Percentiles rank a stretch among this genome's conserved stretches.
These are phyloP conservation scores for Dryococelus australis DNA, from an alignment of 2,888 invertebrate genomes.

Conservation along the genomic window DNA sequence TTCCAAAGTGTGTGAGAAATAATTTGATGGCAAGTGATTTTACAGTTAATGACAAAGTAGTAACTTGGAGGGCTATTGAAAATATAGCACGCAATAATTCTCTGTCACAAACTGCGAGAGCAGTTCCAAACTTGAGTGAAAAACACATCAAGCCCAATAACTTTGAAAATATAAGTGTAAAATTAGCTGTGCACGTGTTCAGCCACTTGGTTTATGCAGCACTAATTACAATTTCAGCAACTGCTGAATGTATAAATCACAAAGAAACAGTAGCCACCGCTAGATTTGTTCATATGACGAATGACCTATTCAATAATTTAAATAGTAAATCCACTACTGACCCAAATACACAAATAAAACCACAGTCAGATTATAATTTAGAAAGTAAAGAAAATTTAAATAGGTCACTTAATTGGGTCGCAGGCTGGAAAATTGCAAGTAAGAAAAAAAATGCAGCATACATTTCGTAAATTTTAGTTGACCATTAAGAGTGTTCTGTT, in stretches of 20 bases:
- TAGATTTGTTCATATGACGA: slow-evolving; percentile 47
- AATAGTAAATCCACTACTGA: slow-evolving; percentile 44
- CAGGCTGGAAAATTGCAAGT: background rate
- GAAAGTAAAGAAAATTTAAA: background rate
- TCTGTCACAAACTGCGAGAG: slow-evolving; percentile 42
- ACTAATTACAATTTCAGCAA: background rate
- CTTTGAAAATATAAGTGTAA: slow-evolving; percentile 49
- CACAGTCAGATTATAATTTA: background rate
- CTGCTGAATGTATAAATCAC: background rate
- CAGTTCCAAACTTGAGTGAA: slow-evolving; percentile 48
- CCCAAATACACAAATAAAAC: slow-evolving; percentile 24
- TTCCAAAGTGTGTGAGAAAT: slow-evolving; percentile 48
- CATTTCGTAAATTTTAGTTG: slow-evolving; percentile 35
- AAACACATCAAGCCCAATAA: slow-evolving; percentile 47
- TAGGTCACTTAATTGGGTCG: background rate
- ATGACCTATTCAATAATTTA: slow-evolving; percentile 48
- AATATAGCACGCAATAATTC: slow-evolving; percentile 34
- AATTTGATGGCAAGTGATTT: slow-evolving; percentile 45
- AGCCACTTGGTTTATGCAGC: slow-evolving; percentile 47
- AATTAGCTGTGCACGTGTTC: slow-evolving; percentile 48
- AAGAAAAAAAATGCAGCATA: slow-evolving; percentile 11
- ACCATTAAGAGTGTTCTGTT: slow-evolving; percentile 47
- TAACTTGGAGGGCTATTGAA: slow-evolving; percentile 33
- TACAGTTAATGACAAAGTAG: slow-evolving; percentile 31
- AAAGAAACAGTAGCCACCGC: slow-evolving; percentile 42